phyloP scores from a whole-genome alignment of 2,888 invertebrate species.

The Metallyticus violacea region DNA sequence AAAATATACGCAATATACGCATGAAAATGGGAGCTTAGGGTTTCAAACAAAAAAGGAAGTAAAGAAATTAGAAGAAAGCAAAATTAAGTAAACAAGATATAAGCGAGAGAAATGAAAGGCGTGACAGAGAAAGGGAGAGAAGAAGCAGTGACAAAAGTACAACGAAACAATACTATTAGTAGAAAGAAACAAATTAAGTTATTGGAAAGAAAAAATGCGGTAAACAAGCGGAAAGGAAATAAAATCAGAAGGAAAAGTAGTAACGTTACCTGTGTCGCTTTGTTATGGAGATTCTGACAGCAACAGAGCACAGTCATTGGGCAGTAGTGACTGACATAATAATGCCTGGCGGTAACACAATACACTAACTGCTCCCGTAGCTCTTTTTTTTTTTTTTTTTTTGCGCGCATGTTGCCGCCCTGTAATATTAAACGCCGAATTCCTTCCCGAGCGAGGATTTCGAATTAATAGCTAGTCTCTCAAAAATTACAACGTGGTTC shows the following conservation, averaged over 20 bases:
- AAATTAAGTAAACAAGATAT: not conserved
- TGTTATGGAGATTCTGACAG: conserved; percentile 24
- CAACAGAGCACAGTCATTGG: conserved; percentile 13
- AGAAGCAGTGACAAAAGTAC: too few species aligned
- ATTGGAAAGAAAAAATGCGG: too few species aligned
- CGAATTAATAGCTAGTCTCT: conserved; percentile 3
- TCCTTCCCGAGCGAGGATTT: not conserved
- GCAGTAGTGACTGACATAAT: conserved; percentile 19
- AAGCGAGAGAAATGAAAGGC: too few species aligned
- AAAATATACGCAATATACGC: too few species aligned
- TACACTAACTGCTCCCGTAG: conserved; percentile 21
- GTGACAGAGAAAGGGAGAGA: too few species aligned
- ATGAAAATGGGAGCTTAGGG: too few species aligned
- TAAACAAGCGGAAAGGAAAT: too few species aligned
- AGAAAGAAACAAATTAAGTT: too few species aligned
- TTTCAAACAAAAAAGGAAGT: not conserved
- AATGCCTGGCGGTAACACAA: not conserved
- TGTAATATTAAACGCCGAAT: conserved; percentile 18
- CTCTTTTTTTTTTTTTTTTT: not conserved
- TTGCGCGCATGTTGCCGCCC: conserved; percentile 4
- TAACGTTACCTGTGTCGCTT: not conserved
- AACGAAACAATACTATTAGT: too few species aligned
- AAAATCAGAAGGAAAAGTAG: not conserved
- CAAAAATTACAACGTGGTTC: not conserved
- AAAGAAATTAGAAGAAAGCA: not conserved